These are phyloP conservation scores for Drosophila merina DNA, from an alignment of 2,888 invertebrate genomes.

Conservation along the genomic window DNA sequence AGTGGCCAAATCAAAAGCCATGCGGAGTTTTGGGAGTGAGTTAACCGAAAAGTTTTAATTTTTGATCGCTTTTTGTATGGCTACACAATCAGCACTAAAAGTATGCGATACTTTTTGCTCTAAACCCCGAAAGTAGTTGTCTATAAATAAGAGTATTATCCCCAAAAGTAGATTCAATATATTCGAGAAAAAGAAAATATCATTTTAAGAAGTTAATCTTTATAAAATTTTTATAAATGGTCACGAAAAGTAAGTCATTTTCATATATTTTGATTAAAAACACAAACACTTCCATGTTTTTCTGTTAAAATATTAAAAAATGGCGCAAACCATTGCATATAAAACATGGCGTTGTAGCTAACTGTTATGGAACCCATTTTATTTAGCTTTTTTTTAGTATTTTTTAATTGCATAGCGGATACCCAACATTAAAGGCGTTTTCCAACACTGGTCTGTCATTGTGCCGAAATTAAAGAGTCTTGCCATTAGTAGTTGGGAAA, in stretches of 20 bases:
- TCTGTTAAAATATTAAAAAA: no score
- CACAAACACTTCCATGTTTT: not conserved
- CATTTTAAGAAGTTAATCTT: not conserved
- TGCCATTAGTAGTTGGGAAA: not conserved
- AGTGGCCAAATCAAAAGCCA: conserved; percentile 58
- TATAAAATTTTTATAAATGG: not conserved
- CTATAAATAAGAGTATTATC: not conserved
- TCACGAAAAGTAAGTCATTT: not conserved
- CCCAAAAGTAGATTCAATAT: conserved; percentile 3
- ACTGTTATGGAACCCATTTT: not conserved
- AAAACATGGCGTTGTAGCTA: no score
- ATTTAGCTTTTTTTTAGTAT: not conserved
- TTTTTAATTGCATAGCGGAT: not conserved
- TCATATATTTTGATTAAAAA: not conserved
- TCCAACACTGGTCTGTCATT: not conserved
- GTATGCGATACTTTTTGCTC: conserved; percentile 22
- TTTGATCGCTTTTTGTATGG: conserved; percentile 30
- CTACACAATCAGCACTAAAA: conserved; percentile 32
- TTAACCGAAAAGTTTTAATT: conserved; percentile 41
- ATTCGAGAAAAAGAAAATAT: not conserved
- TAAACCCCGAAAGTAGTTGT: not conserved
- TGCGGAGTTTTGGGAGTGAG: conserved; percentile 26
- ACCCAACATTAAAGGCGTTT: not conserved
- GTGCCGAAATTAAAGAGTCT: not conserved
- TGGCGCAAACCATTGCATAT: no score